These are phyloP conservation scores for Scortum barcoo DNA, from an alignment of 2,113 vertebrate species.

Conservation along the genomic window DNA sequence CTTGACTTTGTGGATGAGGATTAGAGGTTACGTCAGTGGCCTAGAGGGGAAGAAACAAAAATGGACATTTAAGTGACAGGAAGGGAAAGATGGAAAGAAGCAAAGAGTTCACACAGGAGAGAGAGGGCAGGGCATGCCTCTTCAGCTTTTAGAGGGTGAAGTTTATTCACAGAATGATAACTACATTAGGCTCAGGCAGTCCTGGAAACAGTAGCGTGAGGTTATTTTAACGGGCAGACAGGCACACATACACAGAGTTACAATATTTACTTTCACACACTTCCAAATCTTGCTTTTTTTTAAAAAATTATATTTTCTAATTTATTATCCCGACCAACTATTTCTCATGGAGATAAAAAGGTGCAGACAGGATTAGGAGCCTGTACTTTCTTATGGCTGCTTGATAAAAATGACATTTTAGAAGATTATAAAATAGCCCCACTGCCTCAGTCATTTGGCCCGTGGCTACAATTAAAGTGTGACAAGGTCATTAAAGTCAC, in stretches of 20 bases:
- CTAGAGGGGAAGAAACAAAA: conserved; percentile 4
- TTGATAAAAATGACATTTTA: conserved; percentile 2
- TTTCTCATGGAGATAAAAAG: neutral
- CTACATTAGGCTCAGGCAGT: conserved; percentile 4
- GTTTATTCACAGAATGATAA: conserved; percentile 45
- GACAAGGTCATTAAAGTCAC: conserved; percentile 45
- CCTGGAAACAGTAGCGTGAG: conserved; percentile 20
- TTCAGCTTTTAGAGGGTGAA: conserved; percentile 9
- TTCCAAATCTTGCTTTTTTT: neutral
- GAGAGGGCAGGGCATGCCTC: neutral
- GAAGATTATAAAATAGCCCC: neutral
- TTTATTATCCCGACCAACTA: neutral
- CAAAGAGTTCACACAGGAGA: neutral
- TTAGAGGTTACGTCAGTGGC: conserved; percentile 25
- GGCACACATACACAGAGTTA: neutral
- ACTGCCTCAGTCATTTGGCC: conserved; percentile 9
- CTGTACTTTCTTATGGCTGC: neutral
- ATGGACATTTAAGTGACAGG: neutral
- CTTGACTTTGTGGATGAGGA: conserved; percentile 37
- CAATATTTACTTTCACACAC: neutral
- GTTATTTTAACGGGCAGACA: conserved; percentile 10
- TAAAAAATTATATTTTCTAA: neutral
- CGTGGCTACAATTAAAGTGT: conserved; percentile 14
- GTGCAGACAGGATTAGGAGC: neutral
- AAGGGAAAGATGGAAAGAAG: neutral